Percentiles rank a stretch among this genome's conserved stretches.
Conservation (phyloP, 35 echinoderm and acorn worm species). For the Holothuria glaberrima region DNA sequence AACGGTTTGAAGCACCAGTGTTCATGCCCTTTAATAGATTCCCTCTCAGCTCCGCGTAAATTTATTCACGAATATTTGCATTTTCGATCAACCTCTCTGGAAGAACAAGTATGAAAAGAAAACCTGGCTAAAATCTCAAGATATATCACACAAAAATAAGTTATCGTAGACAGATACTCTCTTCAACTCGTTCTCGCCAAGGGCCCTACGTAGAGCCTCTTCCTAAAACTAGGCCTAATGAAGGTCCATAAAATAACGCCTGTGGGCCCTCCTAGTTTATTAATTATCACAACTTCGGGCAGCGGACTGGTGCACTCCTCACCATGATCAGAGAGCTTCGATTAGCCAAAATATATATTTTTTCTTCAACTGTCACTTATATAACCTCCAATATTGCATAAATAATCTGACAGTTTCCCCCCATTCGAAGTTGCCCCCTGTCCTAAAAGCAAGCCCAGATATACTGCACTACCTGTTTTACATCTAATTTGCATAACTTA, state of each 20-base stretch:
- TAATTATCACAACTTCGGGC: conserved; percentile 9
- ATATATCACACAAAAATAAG: conserved; percentile 67
- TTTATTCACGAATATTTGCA: conserved; percentile 44
- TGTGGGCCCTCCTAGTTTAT: conserved; percentile 1
- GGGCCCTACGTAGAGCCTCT: conserved; percentile 15
- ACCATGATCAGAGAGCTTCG: neutral
- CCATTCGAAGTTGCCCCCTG: conserved; percentile 43
- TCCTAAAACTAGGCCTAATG: neutral
- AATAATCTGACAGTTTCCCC: conserved; percentile 51
- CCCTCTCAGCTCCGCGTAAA: conserved; percentile 1
- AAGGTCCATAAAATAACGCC: conserved; percentile 38
- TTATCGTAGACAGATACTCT: conserved; percentile 40
- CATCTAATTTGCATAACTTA: conserved; percentile 61
- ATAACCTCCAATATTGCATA: conserved; percentile 61
- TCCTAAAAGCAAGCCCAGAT: conserved; percentile 52
- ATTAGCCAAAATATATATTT: conserved; percentile 26
- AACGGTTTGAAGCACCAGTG: conserved; percentile 33
- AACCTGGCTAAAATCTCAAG: conserved; percentile 24
- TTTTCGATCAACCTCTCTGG: conserved; percentile 23
- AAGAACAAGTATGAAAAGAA: conserved; percentile 44
- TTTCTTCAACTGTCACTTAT: conserved; percentile 47
- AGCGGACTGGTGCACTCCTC: neutral
- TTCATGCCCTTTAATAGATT: conserved; percentile 5
- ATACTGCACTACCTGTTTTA: conserved; percentile 26
- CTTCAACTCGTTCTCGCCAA: neutral